phyloP scores from a whole-genome alignment of 2,797 vertebrate genomes.

The Falco naumanni region DNA sequence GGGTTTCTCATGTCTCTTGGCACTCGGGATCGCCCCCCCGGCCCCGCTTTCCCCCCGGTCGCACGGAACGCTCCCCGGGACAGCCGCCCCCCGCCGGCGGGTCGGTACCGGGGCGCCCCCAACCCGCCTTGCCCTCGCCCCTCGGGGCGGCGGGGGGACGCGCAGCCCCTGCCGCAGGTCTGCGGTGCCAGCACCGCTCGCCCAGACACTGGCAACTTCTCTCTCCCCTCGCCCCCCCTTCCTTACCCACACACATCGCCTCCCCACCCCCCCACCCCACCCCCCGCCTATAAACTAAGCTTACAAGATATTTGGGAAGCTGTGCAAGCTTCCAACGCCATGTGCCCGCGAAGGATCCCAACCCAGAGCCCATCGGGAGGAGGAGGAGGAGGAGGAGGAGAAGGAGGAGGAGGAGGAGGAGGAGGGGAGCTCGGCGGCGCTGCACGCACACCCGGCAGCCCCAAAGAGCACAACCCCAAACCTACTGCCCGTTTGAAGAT shows the following conservation, averaged over 20 bases:
- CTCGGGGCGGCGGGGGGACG: background rate
- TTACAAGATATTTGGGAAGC: too few relatives aligned
- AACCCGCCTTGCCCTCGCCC: background rate
- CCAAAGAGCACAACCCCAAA: slow-evolving; percentile 55
- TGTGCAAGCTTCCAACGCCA: too few relatives aligned
- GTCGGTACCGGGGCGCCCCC: background rate
- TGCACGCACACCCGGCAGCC: slow-evolving; percentile 32
- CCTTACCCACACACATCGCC: too few relatives aligned
- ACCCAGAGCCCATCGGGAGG: too few relatives aligned
- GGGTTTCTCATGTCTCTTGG: background rate
- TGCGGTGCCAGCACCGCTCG: background rate
- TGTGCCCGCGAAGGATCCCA: too few relatives aligned
- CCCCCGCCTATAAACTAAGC: too few relatives aligned
- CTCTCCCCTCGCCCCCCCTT: too few relatives aligned
- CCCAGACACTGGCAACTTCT: background rate
- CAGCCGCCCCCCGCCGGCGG: background rate
- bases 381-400: background rate
- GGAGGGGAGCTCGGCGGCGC: slow-evolving; percentile 35
- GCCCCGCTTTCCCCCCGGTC: background rate
- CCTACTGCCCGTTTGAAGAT: slow-evolving; percentile 50
- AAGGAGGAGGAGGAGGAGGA: background rate
- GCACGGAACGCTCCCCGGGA: background rate
- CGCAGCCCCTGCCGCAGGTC: background rate
- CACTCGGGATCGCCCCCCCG: background rate
- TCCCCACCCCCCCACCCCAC: too few relatives aligned